Base-by-base conservation (phyloP, 2,797 vertebrate species). In the Microtus obscurus region DNA sequence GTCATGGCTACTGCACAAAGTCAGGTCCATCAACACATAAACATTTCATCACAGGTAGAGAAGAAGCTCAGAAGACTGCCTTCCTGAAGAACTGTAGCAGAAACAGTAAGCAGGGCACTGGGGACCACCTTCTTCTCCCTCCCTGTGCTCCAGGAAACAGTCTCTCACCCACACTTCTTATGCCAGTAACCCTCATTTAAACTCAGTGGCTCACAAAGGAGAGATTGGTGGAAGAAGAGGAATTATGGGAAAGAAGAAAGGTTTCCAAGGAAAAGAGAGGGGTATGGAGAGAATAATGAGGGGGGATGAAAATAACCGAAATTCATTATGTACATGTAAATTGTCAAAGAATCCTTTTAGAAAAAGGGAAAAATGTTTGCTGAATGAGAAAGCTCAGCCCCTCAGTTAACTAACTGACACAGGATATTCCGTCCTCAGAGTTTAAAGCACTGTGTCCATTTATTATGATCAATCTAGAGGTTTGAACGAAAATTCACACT, bases 391-490 rank as follows among this genome's bases (percentile, higher is more conserved):
- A 40, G n/a, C 31, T 12, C 19, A 34, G 77, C 43, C 53, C 65
- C 25, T 82, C 77, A 53, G 14, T 56, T 81, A 83, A 71, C 94
- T 92, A 87, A 43, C 53, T 80, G 0, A 59, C 87, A 16, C 0
- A 12, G 10, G 29, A 6, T 40, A 76, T 69, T 83, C 27, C 43
- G 25, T 65, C 63, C 85, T 93, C 80, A 19, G 37, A 81, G 19
- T 43, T 74, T 51, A 85, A 83, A 27, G 48, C 34, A 94, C 53
- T 93, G 51, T n/a, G 48, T 23, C 0, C 34, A 29, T 97, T 97
- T 96, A 96, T 96, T 96, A 90, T n/a, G 59, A 45, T 67, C 61
- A 89, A 78, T 73, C 83, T 34, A 92, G 90, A 88, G 73, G 78
- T 95, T 82, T 85, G 34, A 97, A 73, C 19, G 59, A 63, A 91